Evolutionary conservation across 2,888 invertebrate species (phyloP).

Genomic region (Chirona hameri): DNA sequence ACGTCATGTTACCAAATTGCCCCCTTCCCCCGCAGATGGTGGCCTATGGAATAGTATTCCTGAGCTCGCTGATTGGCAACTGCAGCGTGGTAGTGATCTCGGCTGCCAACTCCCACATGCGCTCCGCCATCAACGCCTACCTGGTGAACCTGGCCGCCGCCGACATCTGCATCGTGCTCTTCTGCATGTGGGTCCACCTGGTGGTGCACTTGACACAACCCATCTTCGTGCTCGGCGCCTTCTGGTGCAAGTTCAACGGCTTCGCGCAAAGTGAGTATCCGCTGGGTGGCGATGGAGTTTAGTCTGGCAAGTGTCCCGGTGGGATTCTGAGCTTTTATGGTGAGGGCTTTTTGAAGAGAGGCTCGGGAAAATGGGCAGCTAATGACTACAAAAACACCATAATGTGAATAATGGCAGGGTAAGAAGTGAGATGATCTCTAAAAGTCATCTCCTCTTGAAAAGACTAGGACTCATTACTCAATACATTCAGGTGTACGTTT

Average conservation of each 20-base stretch:
- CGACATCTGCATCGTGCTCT: conserved; percentile 44
- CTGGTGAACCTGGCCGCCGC: conserved; percentile 45
- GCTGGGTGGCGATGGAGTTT: no score
- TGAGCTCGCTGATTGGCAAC: conserved; percentile 43
- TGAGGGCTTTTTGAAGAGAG: no score
- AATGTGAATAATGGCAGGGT: no score
- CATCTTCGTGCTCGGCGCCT: conserved; percentile 42
- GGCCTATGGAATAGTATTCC: conserved; percentile 42
- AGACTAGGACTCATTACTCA: no score
- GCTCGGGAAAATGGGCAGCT: no score
- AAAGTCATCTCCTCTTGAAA: no score
- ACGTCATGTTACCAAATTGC: no score
- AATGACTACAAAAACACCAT: no score
- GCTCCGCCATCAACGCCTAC: conserved; percentile 44
- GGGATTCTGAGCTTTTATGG: no score
- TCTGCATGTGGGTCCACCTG: conserved; percentile 45
- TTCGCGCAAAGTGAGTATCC: conserved; percentile 44
- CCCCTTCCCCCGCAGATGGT: conserved; percentile 38
- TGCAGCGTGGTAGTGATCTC: conserved; percentile 43
- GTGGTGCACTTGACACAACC: conserved; percentile 43
- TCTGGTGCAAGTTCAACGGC: conserved; percentile 44
- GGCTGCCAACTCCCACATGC: conserved; percentile 42
- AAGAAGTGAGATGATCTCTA: no score
- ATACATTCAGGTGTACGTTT: no score
- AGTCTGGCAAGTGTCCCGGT: no score